phyloP scores from a whole-genome alignment of 1,140 invertebrate species.

The Lamellibrachia luymesi region DNA sequence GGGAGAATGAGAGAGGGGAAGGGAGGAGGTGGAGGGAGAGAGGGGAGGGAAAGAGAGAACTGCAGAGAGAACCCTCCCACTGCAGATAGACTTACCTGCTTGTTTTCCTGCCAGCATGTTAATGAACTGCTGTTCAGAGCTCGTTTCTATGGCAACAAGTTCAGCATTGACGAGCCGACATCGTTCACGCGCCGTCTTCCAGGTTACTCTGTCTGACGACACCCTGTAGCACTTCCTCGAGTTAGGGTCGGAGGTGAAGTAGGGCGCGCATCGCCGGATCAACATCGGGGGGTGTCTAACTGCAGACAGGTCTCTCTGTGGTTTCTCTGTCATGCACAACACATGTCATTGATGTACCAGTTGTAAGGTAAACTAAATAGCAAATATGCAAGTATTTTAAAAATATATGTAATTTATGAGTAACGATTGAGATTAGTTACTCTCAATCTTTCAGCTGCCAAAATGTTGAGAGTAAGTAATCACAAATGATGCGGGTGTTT shows the following conservation, averaged over 20 bases:
- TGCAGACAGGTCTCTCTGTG: too few species aligned
- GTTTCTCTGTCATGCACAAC: too few species aligned
- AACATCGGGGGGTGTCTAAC: too few species aligned
- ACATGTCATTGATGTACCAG: too few species aligned
- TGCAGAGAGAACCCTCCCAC: not conserved
- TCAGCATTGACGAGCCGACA: conserved; percentile 5
- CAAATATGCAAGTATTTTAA: too few species aligned
- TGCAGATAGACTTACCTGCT: not conserved
- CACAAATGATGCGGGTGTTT: too few species aligned
- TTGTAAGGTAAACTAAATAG: too few species aligned
- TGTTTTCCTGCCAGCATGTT: conserved; percentile 11
- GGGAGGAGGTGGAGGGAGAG: not conserved
- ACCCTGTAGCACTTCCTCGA: conserved; percentile 8
- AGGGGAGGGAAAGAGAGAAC: not conserved
- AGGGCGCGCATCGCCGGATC: not conserved
- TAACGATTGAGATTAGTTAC: too few species aligned
- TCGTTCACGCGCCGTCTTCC: conserved; percentile 17
- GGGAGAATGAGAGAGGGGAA: too few species aligned
- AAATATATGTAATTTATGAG: too few species aligned
- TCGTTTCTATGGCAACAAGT: conserved; percentile 7
- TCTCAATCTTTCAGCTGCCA: too few species aligned
- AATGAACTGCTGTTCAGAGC: conserved; percentile 17
- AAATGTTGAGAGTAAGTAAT: too few species aligned
- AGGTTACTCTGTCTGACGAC: conserved; percentile 16
- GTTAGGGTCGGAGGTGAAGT: conserved; percentile 4